Conservation (phyloP, 2,797 vertebrate species). For the Chelon labrosus region DNA sequence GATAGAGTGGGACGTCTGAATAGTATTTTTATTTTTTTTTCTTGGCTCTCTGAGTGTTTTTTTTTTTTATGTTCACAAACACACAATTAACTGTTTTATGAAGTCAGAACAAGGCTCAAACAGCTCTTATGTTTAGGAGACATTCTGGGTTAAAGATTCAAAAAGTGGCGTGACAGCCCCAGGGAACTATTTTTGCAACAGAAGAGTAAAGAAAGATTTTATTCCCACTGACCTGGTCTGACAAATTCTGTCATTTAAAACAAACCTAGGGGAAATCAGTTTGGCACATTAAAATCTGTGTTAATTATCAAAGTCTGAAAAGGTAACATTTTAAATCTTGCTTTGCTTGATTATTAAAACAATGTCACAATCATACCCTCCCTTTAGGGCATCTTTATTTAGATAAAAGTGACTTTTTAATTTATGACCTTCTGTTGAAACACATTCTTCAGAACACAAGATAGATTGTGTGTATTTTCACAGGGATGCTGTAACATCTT, state of each 20-base stretch:
- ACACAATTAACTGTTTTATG: not conserved
- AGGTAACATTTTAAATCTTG: not conserved
- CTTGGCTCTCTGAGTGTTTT: not conserved
- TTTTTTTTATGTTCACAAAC: constrained; percentile 5
- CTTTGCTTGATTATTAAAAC: not conserved
- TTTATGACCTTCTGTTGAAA: not conserved
- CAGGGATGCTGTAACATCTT: constrained; percentile 2
- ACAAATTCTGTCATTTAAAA: not conserved
- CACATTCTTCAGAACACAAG: not conserved
- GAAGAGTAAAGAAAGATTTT: not conserved
- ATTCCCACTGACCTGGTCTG: not conserved
- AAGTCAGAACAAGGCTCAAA: constrained; percentile 2
- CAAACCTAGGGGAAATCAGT: not conserved
- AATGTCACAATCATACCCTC: not conserved
- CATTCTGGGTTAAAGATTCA: not conserved
- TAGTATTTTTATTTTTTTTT: constrained; percentile 21
- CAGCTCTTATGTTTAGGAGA: not conserved
- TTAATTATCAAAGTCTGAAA: not conserved
- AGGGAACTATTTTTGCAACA: not conserved
- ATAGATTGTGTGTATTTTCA: not conserved
- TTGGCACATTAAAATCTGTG: not conserved
- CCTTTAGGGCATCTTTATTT: not conserved
- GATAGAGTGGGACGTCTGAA: constrained; percentile 7
- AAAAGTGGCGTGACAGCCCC: not conserved
- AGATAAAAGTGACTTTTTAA: not conserved